Evolutionary conservation across 2,113 vertebrate species (phyloP), one percentile per base, ranked within the genome.

Genomic region (Okapia johnstoni): DNA sequence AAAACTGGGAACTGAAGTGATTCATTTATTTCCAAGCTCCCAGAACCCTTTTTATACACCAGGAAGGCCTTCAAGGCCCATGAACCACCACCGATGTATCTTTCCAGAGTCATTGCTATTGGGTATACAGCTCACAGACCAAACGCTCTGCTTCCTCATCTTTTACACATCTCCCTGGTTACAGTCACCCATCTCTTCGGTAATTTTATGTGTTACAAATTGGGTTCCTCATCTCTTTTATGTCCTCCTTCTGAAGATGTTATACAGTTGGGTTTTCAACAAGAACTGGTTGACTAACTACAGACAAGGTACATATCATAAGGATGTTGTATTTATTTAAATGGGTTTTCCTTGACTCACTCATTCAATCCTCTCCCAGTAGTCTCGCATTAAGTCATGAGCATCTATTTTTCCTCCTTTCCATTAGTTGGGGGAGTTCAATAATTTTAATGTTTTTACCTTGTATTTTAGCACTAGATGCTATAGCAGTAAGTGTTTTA

Each of bases 361-460:
- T 93, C 43, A 60, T 43, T 85, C 60, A 11, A 50, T 33, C 40
- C 10, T 60, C 50, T 97, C 36, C 36, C 25, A 86, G 54, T 79
- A 92, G 46, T 63, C 94, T 77, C 94, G 46, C 73, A 66, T 93
- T 92, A 92, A 90, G 50, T 89, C 50, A 95, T 83, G 70, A 83
- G 7, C 13, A 81, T 95, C 58, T 88, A 52, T 55, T 54, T 19
- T 16, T 12, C 17, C 58, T 25, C 12, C 43, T 61, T 88, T 81
- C 58, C 48, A 33, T 95, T 96, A 55, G 19, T 79, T 94, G 70
- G 52, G 94, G 9, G 28, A 83, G 84, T 84, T 98, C 63, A 96
- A 97, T 96, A 97, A 97, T 96, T 96, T 63, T 84, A 60, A 50
- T 86, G 54, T 84, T 97, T 87, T 86, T 70, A 95, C 58, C 94